Evolutionary conservation across 2,113 vertebrate species (phyloP).

Genomic region (Toxotes chatareus): DNA sequence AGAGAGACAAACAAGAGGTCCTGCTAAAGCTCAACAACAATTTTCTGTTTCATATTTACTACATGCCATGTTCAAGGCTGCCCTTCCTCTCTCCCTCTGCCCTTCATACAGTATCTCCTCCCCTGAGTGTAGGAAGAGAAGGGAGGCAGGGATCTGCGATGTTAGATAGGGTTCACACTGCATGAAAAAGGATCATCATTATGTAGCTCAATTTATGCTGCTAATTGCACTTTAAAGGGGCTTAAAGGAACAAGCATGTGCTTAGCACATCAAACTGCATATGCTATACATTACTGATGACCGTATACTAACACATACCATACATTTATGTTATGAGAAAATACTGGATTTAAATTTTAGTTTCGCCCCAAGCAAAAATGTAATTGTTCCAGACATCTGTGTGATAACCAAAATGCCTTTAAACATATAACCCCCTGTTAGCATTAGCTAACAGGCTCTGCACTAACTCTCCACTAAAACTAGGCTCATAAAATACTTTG

Average conservation of each 20-base stretch:
- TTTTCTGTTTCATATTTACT: background rate
- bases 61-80: background rate
- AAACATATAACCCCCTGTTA: background rate
- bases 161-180: slow-evolving; percentile 15
- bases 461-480: background rate
- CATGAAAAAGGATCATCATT: slow-evolving; percentile 45
- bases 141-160: slow-evolving; percentile 6
- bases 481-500: background rate
- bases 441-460: too few species aligned
- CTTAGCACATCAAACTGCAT: background rate
- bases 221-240: slow-evolving; percentile 20
- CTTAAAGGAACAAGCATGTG: background rate
- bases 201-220: slow-evolving; percentile 45
- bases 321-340: background rate
- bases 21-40: background rate
- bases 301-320: background rate
- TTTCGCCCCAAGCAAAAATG: background rate
- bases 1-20: slow-evolving; percentile 1
- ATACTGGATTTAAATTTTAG: background rate
- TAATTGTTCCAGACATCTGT: background rate
- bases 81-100: slow-evolving; percentile 22
- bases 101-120: slow-evolving; percentile 22
- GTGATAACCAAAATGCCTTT: background rate
- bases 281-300: background rate
- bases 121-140: slow-evolving; percentile 25